Percentiles rank a stretch among this genome's conserved stretches.
Conservation (phyloP, 2,797 vertebrate genomes). For the Karalla daura region DNA sequence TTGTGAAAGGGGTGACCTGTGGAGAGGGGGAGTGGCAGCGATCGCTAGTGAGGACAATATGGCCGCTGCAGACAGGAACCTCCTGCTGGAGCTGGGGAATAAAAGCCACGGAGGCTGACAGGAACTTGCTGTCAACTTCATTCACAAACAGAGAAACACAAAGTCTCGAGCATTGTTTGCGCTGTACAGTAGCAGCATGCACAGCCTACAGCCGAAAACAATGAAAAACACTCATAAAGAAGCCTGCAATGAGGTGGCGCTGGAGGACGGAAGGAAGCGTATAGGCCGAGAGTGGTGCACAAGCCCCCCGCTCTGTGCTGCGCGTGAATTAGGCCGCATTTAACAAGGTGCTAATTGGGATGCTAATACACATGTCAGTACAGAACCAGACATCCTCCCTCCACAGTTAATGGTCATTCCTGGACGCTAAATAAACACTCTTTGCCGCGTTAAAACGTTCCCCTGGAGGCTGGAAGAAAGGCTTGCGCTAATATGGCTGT, state of each 20-base stretch:
- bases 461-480: conserved; percentile 29
- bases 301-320: conserved; percentile 50
- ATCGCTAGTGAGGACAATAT: conserved; percentile 73
- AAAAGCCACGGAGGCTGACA: conserved; percentile 67
- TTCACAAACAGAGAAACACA: conserved; percentile 37
- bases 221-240: conserved; percentile 11
- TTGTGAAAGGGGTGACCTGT: conserved; percentile 82
- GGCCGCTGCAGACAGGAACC: conserved; percentile 71
- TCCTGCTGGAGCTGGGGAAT: conserved; percentile 71
- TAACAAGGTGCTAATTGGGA: conserved; percentile 78
- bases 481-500: conserved; percentile 30
- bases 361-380: conserved; percentile 70
- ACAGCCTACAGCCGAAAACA: conserved; percentile 17
- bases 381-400: conserved; percentile 59
- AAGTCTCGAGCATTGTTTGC: conserved; percentile 47
- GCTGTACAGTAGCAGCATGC: conserved; percentile 15
- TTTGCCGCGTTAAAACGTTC: conserved; percentile 46
- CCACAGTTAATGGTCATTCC: conserved; percentile 67
- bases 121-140: conserved; percentile 73
- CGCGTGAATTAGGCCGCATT: conserved; percentile 56
- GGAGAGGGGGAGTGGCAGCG: conserved; percentile 73
- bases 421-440: conserved; percentile 67
- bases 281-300: conserved; percentile 16
- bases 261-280: conserved; percentile 15
- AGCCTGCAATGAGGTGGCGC: conserved; percentile 11